Percentiles rank a stretch among this genome's conserved stretches.
These are phyloP conservation scores for Ovibos moschatus DNA, from an alignment of 2,113 vertebrate genomes.

Conservation along the genomic window DNA sequence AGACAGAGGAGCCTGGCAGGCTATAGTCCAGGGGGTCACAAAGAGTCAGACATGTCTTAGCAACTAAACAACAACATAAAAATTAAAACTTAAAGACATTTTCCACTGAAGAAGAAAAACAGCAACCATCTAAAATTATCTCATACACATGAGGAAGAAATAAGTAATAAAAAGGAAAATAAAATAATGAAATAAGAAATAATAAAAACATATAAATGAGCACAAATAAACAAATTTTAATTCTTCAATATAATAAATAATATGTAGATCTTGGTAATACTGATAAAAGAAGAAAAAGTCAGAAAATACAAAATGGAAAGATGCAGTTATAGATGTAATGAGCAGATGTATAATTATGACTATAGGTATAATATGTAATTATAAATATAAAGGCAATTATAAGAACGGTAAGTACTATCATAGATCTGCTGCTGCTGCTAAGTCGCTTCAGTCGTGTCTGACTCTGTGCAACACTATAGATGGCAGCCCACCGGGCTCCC, in stretches of 20 bases:
- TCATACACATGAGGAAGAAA: background rate
- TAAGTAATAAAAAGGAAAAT: background rate
- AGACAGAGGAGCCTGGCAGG: background rate
- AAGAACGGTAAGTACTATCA: background rate
- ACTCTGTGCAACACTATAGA: too few species aligned
- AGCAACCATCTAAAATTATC: background rate
- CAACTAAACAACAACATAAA: background rate
- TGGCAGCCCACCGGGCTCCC: too few species aligned
- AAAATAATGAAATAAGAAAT: background rate
- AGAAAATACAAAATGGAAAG: background rate
- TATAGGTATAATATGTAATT: background rate
- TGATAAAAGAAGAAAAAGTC: background rate
- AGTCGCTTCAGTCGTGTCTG: accelerated
- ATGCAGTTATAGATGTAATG: background rate
- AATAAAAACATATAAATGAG: background rate
- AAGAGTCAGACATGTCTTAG: background rate
- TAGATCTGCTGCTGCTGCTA: background rate
- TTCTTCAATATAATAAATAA: background rate
- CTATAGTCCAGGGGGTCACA: background rate
- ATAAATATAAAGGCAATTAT: background rate
- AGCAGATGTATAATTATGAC: background rate
- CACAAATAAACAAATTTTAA: background rate
- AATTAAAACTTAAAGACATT: background rate
- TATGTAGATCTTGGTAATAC: background rate
- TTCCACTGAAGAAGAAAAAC: background rate